These are phyloP conservation scores for Portevinia maculata DNA, from an alignment of 2,888 invertebrate genomes.

Conservation along the genomic window DNA sequence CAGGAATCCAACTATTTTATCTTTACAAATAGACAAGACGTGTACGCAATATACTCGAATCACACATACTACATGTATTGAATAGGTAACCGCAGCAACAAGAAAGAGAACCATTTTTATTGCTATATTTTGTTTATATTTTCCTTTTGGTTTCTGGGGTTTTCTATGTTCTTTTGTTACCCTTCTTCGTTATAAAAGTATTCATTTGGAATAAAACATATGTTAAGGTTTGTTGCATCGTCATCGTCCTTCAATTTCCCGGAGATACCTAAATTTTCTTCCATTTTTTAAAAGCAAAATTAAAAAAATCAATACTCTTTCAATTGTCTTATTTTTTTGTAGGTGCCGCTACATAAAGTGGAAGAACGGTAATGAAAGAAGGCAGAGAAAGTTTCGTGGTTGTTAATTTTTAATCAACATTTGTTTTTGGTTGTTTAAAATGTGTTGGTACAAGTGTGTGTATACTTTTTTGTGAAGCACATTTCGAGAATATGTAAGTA, in stretches of 20 bases:
- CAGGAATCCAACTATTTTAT: background rate
- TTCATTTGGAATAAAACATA: conserved; percentile 44
- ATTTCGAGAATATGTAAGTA: background rate
- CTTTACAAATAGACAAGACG: conserved; percentile 45
- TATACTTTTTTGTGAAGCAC: background rate
- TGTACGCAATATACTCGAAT: conserved; percentile 21
- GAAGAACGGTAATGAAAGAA: background rate
- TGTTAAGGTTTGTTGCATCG: conserved; percentile 50
- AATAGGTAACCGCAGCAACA: background rate
- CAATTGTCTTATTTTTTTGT: background rate
- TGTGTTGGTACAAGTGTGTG: background rate
- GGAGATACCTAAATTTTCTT: conserved; percentile 4
- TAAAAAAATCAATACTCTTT: conserved; percentile 31
- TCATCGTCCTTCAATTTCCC: conserved; percentile 25
- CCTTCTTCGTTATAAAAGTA: conserved; percentile 39
- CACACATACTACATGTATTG: background rate
- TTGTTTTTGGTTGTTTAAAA: conserved; percentile 7
- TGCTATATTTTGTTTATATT: conserved; percentile 36
- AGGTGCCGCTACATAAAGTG: no score
- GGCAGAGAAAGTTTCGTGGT: background rate
- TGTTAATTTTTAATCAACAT: conserved; percentile 24
- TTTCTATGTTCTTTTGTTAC: conserved; percentile 36
- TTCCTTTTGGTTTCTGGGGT: background rate
- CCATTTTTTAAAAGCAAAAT: background rate
- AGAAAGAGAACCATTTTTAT: conserved; percentile 46